Percentiles rank a stretch among this genome's conserved stretches.
Evolutionary conservation across 2,797 vertebrate genomes (phyloP).

Genomic region (Mustela erminea): DNA sequence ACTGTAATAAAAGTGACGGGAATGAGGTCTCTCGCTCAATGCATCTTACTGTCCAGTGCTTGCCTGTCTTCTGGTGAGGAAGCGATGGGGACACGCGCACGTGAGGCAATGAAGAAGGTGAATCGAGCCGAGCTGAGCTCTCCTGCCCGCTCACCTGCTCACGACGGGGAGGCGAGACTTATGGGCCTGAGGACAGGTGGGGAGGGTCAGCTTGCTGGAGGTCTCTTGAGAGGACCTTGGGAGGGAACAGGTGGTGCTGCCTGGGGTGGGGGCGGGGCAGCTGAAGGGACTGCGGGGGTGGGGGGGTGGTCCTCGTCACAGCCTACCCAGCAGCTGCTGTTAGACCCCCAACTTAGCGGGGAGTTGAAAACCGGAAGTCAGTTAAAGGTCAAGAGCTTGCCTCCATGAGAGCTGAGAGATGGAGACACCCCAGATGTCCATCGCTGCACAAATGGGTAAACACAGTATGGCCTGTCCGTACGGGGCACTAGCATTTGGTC

Average conservation of each 20-base stretch:
- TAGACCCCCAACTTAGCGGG: not conserved
- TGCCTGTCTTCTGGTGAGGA: not conserved
- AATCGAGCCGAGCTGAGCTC: not conserved
- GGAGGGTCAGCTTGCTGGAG: not conserved
- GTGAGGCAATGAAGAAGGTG: not conserved
- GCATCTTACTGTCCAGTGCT: not conserved
- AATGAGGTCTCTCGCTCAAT: not conserved
- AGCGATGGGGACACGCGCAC: rapidly evolving
- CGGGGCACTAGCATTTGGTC: too few species aligned
- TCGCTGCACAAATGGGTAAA: not conserved
- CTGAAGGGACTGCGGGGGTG: not conserved
- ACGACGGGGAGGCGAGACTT: not conserved
- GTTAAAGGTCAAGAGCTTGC: not conserved
- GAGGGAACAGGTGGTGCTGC: not conserved
- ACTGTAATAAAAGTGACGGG: too few species aligned
- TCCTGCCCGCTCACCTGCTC: not conserved
- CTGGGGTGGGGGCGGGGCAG: not conserved
- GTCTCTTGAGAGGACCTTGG: not conserved
- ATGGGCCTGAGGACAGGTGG: not conserved
- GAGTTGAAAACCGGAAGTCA: not conserved
- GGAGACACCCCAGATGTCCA: rapidly evolving
- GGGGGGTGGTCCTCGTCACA: rapidly evolving
- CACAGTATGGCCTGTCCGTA: not conserved
- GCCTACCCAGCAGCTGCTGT: not conserved
- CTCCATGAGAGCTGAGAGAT: not conserved